A percentile compares a stretch with the other conserved stretches of the same genome.
Evolutionary conservation across 2,113 vertebrate genomes (phyloP).

Genomic region (Cyphomyrus discorhynchus): DNA sequence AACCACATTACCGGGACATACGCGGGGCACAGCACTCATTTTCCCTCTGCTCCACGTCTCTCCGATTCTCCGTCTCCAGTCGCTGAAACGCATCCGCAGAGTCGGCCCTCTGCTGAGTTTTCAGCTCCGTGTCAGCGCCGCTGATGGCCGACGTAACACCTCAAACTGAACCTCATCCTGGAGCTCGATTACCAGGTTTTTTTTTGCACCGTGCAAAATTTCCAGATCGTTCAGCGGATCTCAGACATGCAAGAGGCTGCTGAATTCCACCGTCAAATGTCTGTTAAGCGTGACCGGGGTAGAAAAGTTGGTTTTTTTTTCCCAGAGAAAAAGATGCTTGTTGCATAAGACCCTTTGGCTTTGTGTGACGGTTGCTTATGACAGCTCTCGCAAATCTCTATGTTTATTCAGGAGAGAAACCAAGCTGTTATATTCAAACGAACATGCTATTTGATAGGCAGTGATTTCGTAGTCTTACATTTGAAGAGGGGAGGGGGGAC

Average conservation of each 20-base stretch:
- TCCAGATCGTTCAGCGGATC: background rate
- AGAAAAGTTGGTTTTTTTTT: background rate
- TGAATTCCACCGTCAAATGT: background rate
- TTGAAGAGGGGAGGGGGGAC: background rate
- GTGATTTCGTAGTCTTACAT: background rate
- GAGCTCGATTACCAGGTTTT: background rate
- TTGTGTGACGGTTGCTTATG: background rate
- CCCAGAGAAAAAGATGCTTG: background rate
- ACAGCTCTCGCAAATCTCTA: background rate
- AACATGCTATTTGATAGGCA: background rate
- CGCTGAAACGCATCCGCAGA: background rate
- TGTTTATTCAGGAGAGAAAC: background rate
- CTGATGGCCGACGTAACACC: too few species aligned
- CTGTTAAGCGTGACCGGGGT: background rate
- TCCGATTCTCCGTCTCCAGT: background rate
- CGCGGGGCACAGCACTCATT: background rate
- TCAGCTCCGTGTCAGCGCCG: background rate
- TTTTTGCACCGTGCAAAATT: background rate
- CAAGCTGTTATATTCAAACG: background rate
- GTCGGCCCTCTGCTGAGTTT: background rate
- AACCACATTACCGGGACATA: background rate
- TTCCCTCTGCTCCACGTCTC: background rate
- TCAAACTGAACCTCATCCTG: background rate
- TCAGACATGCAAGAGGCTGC: background rate
- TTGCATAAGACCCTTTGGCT: slow-evolving; percentile 12